Evolutionary conservation across 1,140 invertebrate genomes (phyloP).

Genomic region (Spodoptera litura): DNA sequence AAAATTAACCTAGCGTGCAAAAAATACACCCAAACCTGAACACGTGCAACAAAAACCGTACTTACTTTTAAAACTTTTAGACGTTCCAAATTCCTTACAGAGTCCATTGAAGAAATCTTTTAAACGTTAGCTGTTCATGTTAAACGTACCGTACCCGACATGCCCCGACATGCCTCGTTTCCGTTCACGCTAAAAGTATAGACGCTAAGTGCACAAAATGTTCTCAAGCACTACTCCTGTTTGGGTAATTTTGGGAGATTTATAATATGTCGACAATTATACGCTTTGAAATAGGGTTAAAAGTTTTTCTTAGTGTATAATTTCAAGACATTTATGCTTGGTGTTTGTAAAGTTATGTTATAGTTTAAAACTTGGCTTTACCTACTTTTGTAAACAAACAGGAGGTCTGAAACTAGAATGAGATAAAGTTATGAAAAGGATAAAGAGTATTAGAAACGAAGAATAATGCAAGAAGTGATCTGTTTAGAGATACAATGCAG

Average conservation of each 20-base stretch:
- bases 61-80: slow-evolving; percentile 9
- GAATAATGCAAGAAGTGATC: too few species aligned
- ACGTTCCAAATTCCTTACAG: slow-evolving; percentile 2
- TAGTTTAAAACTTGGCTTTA: too few species aligned
- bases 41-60: neutral
- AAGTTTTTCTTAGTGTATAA: too few species aligned
- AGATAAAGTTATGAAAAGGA: too few species aligned
- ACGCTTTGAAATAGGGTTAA: neutral
- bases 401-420: too few species aligned
- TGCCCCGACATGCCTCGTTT: slow-evolving; percentile 29
- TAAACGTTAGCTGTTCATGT: slow-evolving; percentile 25
- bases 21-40: too few species aligned
- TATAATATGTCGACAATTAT: neutral
- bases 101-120: slow-evolving; percentile 39
- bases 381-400: too few species aligned
- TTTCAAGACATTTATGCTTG: too few species aligned
- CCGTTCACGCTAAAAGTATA: slow-evolving; percentile 30
- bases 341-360: too few species aligned
- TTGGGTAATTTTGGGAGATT: neutral
- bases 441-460: too few species aligned
- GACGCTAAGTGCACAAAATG: slow-evolving; percentile 26
- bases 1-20: too few species aligned
- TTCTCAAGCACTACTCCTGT: neutral
- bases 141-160: slow-evolving; percentile 25
- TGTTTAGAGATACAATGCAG: too few species aligned